These are phyloP conservation scores for Drosophila atripex DNA, from an alignment of 2,888 invertebrate genomes.

Conservation along the genomic window DNA sequence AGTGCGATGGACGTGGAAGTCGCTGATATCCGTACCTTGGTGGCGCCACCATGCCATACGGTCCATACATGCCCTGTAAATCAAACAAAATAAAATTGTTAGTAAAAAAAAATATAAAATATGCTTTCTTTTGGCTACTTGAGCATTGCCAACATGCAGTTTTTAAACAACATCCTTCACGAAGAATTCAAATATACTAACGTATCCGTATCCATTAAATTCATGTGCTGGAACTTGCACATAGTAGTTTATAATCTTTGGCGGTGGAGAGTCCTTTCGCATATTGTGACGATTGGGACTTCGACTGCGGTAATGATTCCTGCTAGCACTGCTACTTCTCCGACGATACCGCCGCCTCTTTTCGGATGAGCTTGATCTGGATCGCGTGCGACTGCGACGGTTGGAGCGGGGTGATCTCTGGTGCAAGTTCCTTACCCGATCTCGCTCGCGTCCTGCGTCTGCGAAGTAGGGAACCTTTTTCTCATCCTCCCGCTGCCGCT, in stretches of 20 bases:
- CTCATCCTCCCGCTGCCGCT: constrained; percentile 8
- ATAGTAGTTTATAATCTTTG: constrained; percentile 69
- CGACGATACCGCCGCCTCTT: constrained; percentile 33
- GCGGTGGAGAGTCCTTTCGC: constrained; percentile 22
- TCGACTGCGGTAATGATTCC: constrained; percentile 13
- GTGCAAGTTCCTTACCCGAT: constrained; percentile 47
- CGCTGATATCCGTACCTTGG: constrained; percentile 30
- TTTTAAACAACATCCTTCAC: no score
- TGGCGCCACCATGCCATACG: constrained; percentile 13
- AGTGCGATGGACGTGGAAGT: constrained; percentile 34
- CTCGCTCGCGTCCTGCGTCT: constrained; percentile 53
- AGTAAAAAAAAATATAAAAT: not conserved
- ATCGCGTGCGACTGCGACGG: constrained; percentile 29
- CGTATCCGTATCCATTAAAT: constrained; percentile 17
- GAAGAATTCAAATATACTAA: constrained; percentile 8
- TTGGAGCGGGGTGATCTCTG: constrained; percentile 30
- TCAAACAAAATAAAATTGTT: not conserved
- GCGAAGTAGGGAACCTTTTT: constrained; percentile 62
- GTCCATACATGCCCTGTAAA: constrained; percentile 21
- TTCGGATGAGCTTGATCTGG: constrained; percentile 44
- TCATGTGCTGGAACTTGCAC: constrained; percentile 50
- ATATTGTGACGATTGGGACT: constrained; percentile 9
- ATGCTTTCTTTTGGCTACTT: no score
- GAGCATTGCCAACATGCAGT: no score
- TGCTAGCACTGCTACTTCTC: constrained; percentile 32